Conservation (phyloP, 2,113 vertebrate genomes). For the Oryctolagus cuniculus region DNA sequence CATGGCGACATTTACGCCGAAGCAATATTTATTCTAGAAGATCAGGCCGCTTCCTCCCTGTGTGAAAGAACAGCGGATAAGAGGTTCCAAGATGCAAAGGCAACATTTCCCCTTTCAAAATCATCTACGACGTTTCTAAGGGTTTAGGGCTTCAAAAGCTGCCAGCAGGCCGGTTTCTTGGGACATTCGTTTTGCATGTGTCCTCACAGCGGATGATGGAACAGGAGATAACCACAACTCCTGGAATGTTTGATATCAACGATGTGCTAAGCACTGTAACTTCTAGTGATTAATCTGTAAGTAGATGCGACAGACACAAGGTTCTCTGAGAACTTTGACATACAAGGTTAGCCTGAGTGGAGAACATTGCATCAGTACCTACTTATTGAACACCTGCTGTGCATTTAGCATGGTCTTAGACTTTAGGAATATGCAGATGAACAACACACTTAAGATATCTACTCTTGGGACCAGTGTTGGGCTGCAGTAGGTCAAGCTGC, state of each 20-base stretch:
- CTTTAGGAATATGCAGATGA: not conserved
- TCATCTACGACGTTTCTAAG: not conserved
- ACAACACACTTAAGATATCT: not conserved
- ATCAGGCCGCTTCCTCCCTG: not conserved
- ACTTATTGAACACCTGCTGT: not conserved
- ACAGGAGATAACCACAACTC: not conserved
- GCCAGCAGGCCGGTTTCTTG: not conserved
- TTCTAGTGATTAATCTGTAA: not conserved
- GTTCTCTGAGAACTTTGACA: not conserved
- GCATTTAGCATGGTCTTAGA: not conserved
- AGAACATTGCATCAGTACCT: not conserved
- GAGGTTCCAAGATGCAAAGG: not conserved
- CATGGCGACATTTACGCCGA: not conserved
- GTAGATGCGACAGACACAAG: not conserved
- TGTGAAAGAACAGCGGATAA: not conserved
- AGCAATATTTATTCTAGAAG: constrained; percentile 1
- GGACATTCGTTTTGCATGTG: not conserved
- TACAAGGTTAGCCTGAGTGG: not conserved
- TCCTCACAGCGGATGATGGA: not conserved
- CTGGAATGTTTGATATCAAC: not conserved
- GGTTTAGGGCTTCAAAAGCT: not conserved
- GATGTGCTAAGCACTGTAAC: not conserved
- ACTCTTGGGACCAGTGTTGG: too few species aligned
- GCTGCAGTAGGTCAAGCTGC: too few species aligned
- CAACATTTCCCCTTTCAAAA: not conserved